Base-by-base conservation (phyloP, 2,797 vertebrate species). In the Sebastes hubbsi region DNA sequence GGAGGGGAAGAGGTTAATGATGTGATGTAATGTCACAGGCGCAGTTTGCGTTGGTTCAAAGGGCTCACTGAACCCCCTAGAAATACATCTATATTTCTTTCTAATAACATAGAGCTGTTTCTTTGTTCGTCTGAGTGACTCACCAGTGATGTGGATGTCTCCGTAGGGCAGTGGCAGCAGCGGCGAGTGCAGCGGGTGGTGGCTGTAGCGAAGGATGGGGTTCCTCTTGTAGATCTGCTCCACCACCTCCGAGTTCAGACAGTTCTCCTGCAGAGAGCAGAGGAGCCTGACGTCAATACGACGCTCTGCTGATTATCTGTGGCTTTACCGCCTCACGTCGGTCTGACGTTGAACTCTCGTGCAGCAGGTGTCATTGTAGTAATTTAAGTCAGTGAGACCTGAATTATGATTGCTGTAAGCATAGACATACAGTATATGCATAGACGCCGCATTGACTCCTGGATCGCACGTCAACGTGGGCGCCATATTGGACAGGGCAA, bases 201-300 rank as follows among this genome's bases (percentile, higher is more conserved):
- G 96, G 38, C 97, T 99, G 92, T 97, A 97, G 54, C 99, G 97
- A 1, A 99, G 96, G 88, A 99, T 99, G 36, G 99, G 99, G 91
- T 99, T 99, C 90, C 99, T 97, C 92, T 96, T 98, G 92, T 97
- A 99, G 88, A 99, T 98, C 94, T 99, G 99, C 84, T 99, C 98
- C 87, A 99, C 97, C 70, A 99, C 98, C 18, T 99, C 98, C 0
- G 88, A 84, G 89, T 99, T 99, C 85, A 99, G 93, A 86, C 97
- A 97, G 95, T 99, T 99, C 94, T 99, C 98, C 98, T 99, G 63
- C 68, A 82, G 75, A 69, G 18, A 56, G 34, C 30, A 75, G 14
- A 75, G 16, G 11, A 38, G 18, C 10, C 32, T 1, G 5, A 46
- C 6, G 7, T 74, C 36, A 74, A 9, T 0, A 22, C 8, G 2